Base-by-base conservation (phyloP, 2,113 vertebrate genomes). In the Ceyx cyanopectus region DNA sequence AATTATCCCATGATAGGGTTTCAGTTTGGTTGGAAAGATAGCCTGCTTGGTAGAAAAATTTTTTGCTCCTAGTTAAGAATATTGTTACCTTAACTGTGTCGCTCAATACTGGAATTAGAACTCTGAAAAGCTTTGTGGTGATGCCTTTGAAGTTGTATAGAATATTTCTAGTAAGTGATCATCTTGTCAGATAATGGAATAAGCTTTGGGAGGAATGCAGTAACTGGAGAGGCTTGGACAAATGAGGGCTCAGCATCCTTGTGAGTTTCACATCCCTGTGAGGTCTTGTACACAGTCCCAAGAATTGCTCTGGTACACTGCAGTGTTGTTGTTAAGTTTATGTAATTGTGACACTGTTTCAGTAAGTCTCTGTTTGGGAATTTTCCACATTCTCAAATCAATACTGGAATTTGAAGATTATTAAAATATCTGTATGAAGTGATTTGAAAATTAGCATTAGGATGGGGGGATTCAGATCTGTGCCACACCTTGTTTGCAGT, bases 391-490 rank as follows among this genome's bases (percentile, higher is more conserved):
- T 68, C 9, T 58, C 10, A 50, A 50, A 69, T 20, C 29, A 66
- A 15, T 65, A 53, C 12, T 77, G 17, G 20, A 80, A 69, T 5
- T 19, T 83, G 3, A 77, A 9, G 21, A 24, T 76, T n/a, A 41
- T 37, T 40, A 6, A 34, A 83, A 14, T 12, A 53, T 23, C 19
- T 86, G 11, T 32, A 22, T 72, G 27, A 68, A 68, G 34, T 30
- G 45, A 68, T 37, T 60, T 72, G 24, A n/a, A 83, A 51, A 7
- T 18, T 66, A 6, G 29, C 15, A 3, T 67, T 32, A 34, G 48
- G 45, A 23, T 65, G 3, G 0, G 3, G 8, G 3, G 0, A 10
- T 41, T 70, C 0, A 1, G 32, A 19, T 34, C n/a, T 58, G 8
- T 70, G 23, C 23, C 5, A 4, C 9, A 11, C 26, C 5, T 32